These are phyloP conservation scores for Anoplopoma fimbria DNA, from an alignment of 2,113 vertebrate genomes.

Conservation along the genomic window DNA sequence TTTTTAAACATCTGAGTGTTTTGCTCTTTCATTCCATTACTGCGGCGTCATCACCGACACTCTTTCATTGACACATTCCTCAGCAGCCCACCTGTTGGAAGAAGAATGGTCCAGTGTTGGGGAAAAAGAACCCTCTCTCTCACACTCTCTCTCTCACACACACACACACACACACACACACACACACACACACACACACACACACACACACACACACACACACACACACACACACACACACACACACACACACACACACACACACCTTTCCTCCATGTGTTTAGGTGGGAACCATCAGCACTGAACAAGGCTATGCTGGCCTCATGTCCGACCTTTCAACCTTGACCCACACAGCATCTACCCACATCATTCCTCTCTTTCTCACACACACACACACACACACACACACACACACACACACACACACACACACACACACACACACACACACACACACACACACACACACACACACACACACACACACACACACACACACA, in stretches of 20 bases:
- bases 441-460: too few relatives aligned
- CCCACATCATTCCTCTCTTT: conserved; percentile 56
- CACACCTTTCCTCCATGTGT: conserved; percentile 27
- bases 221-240: conserved; percentile 22
- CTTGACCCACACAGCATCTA: conserved; percentile 54
- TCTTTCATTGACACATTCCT: conserved; percentile 67
- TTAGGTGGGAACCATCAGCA: conserved; percentile 27
- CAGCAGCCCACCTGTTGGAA: conserved; percentile 52
- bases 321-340: conserved; percentile 53
- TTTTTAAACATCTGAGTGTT: not conserved
- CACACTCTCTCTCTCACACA: not conserved
- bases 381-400: conserved; percentile 5
- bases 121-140: not conserved
- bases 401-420: too few relatives aligned
- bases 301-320: conserved; percentile 8
- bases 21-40: conserved; percentile 31
- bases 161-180: conserved; percentile 18
- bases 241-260: conserved; percentile 6
- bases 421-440: too few relatives aligned
- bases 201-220: conserved; percentile 14
- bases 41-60: conserved; percentile 36
- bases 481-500: too few relatives aligned
- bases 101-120: conserved; percentile 49
- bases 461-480: too few relatives aligned
- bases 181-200: conserved; percentile 20